Conservation (phyloP, 2,113 vertebrate species). For the Craseonycteris thonglongyai region DNA sequence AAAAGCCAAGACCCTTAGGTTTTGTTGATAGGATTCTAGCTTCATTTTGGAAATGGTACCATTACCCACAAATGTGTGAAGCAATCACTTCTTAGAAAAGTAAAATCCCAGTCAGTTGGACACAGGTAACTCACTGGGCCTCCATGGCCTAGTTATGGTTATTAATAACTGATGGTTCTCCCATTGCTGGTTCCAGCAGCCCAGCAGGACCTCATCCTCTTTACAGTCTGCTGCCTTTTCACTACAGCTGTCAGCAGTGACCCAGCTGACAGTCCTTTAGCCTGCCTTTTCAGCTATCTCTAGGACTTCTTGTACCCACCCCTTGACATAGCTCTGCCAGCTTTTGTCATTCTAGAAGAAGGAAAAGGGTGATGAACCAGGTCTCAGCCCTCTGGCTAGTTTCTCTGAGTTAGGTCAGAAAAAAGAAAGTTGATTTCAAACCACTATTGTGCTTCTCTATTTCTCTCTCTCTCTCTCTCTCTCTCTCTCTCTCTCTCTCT, state of each 20-base stretch:
- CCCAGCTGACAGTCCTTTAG: background rate
- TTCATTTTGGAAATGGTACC: conserved; percentile 1
- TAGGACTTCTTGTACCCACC: background rate
- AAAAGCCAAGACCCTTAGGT: background rate
- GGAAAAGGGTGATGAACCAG: background rate
- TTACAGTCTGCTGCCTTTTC: conserved; percentile 20
- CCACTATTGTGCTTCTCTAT: background rate
- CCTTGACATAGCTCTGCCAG: background rate
- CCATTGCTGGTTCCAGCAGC: conserved; percentile 20
- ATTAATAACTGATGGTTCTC: conserved; percentile 38
- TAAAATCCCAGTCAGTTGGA: conserved; percentile 23
- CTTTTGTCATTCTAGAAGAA: background rate
- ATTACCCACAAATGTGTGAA: conserved; percentile 6
- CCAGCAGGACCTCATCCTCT: conserved; percentile 1
- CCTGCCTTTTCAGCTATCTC: background rate
- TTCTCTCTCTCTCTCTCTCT: background rate
- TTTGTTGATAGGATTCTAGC: background rate
- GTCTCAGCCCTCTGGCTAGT: background rate
- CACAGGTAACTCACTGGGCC: background rate
- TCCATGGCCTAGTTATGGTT: background rate
- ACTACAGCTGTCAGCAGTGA: conserved; percentile 8
- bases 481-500: background rate
- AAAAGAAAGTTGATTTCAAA: conserved; percentile 7
- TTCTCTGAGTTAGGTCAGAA: background rate
- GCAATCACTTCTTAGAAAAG: background rate